A percentile compares a stretch with the other conserved stretches of the same genome.
phyloP scores from a whole-genome alignment of 1,140 invertebrate genomes.

The Brachionus sp. region DNA sequence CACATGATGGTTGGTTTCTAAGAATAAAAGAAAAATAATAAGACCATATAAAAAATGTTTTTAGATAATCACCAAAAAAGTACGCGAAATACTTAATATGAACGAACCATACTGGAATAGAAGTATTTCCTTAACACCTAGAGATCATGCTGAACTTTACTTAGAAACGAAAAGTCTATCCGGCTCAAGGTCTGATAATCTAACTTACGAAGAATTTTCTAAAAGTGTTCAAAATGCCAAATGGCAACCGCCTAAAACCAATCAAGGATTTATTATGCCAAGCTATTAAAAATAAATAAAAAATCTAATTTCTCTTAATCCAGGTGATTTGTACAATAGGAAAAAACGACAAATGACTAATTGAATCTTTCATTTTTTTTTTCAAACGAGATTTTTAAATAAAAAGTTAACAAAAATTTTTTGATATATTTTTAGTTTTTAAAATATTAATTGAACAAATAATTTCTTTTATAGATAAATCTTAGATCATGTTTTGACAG shows the following conservation, averaged over 20 bases:
- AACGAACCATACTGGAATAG: slow-evolving; percentile 56
- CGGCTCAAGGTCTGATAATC: slow-evolving; percentile 51
- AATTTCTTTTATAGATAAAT: too few relatives aligned
- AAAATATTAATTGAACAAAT: too few relatives aligned
- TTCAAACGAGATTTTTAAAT: neutral
- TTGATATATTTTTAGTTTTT: too few relatives aligned
- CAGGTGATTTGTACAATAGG: neutral
- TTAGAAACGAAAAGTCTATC: slow-evolving; percentile 51
- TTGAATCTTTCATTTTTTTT: neutral
- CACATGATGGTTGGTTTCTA: slow-evolving; percentile 56
- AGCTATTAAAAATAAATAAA: slow-evolving; percentile 35
- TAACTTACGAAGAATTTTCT: slow-evolving; percentile 51
- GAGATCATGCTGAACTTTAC: slow-evolving; percentile 51
- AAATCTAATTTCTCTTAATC: slow-evolving; percentile 4
- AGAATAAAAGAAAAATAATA: neutral
- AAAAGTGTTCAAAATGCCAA: slow-evolving; percentile 50
- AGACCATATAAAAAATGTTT: neutral
- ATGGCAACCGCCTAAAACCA: slow-evolving; percentile 54
- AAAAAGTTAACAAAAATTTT: too few relatives aligned
- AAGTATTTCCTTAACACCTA: slow-evolving; percentile 54
- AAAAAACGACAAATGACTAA: neutral
- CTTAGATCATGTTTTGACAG: too few relatives aligned
- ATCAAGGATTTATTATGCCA: slow-evolving; percentile 53
- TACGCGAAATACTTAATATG: slow-evolving; percentile 53
- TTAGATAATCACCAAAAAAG: slow-evolving; percentile 56